Conservation (phyloP, 1,140 invertebrate genomes). For the Platorchestia sp. region DNA sequence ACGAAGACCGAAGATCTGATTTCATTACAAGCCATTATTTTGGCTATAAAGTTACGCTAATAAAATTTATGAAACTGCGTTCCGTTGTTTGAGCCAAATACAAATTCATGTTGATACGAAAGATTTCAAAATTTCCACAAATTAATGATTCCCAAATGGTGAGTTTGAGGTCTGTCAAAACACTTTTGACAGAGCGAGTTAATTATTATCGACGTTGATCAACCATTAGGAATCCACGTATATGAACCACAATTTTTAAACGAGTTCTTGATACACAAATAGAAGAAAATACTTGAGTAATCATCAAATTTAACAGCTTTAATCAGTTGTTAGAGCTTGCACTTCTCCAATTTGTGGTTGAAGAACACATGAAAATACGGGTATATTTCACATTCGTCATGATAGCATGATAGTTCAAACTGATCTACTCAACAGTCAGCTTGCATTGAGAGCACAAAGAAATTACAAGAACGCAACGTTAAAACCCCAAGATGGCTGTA, state of each 20-base stretch:
- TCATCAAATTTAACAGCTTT: background rate
- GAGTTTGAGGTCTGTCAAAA: background rate
- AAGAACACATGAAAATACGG: too few species aligned
- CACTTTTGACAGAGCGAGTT: background rate
- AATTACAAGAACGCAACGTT: too few species aligned
- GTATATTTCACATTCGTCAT: too few species aligned
- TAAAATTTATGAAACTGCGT: background rate
- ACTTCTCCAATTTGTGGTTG: too few species aligned
- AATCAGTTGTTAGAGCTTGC: background rate
- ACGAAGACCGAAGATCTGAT: background rate
- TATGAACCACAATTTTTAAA: too few species aligned
- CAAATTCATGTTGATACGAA: background rate
- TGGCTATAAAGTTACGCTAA: background rate
- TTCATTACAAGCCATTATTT: background rate
- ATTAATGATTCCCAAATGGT: background rate
- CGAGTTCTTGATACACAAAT: too few species aligned
- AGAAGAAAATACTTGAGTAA: too few species aligned
- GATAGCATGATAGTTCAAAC: too few species aligned
- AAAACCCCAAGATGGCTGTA: too few species aligned
- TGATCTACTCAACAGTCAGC: too few species aligned
- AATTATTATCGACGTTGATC: background rate
- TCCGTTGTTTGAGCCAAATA: background rate
- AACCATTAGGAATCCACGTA: background rate
- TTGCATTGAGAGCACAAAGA: too few species aligned
- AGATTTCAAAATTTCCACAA: background rate